Conservation (phyloP, 2,797 vertebrate species). For the Prionace glauca region DNA sequence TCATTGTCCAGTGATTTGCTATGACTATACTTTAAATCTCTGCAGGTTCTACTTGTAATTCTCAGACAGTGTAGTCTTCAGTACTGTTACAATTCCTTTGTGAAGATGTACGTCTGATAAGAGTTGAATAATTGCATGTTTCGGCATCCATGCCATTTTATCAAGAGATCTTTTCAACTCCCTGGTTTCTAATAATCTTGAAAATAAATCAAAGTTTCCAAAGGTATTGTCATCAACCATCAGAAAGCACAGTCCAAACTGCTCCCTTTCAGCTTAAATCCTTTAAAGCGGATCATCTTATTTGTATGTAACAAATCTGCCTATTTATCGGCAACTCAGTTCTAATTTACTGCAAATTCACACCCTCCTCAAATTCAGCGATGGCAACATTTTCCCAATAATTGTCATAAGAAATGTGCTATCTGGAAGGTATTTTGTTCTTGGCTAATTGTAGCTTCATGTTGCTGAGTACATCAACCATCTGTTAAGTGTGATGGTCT, state of each 20-base stretch:
- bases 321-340: not conserved
- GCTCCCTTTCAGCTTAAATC: not conserved
- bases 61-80: not conserved
- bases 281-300: not conserved
- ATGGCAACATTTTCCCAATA: not conserved
- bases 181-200: not conserved
- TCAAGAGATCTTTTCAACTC: not conserved
- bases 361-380: not conserved
- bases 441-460: not conserved
- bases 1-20: not conserved
- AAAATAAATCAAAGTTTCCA: not conserved
- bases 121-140: not conserved
- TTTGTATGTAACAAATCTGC: not conserved
- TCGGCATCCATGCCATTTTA: not conserved
- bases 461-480: not conserved
- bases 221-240: not conserved
- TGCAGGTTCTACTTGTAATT: not conserved
- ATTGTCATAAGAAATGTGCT: not conserved
- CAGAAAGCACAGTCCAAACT: not conserved
- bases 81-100: not conserved
- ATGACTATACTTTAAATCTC: not conserved
- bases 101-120: not conserved
- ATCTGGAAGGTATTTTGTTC: not conserved
- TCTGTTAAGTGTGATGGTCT: not conserved
- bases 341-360: not conserved